Conservation (phyloP, 2,113 vertebrate genomes). For the Halichoerus grypus region DNA sequence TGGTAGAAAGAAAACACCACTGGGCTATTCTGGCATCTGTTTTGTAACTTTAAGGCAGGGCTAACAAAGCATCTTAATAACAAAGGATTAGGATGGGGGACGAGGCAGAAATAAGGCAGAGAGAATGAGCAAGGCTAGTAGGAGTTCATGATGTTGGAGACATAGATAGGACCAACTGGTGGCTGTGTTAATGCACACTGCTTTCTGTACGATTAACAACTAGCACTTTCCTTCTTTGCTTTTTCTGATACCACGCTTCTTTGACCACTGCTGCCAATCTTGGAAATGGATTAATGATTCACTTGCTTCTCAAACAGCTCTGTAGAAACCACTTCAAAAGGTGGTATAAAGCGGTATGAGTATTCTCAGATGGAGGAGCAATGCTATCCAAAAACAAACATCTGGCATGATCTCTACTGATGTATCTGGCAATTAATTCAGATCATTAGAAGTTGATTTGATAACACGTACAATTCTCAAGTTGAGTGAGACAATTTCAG, state of each 20-base stretch:
- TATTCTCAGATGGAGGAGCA: neutral
- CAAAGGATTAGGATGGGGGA: neutral
- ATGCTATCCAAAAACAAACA: neutral
- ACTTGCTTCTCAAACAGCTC: neutral
- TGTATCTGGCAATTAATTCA: neutral
- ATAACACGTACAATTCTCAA: neutral
- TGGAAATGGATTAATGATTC: neutral
- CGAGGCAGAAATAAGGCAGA: neutral
- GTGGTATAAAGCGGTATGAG: neutral
- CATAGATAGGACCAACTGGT: neutral
- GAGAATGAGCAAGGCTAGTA: neutral
- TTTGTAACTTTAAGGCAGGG: neutral
- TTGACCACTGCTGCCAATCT: neutral
- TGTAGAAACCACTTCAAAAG: neutral
- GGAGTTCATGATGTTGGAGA: neutral
- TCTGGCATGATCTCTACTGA: neutral
- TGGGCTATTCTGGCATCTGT: neutral
- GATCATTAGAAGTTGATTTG: neutral
- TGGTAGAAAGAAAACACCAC: neutral
- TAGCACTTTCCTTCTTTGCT: neutral
- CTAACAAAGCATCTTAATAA: neutral
- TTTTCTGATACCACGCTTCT: neutral
- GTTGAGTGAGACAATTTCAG: conserved; percentile 22
- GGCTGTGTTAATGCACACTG: neutral
- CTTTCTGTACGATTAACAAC: neutral